A percentile compares a stretch with the other conserved stretches of the same genome.
These are phyloP conservation scores for Mirza zaza DNA, from an alignment of 2,113 vertebrate species.

Conservation along the genomic window DNA sequence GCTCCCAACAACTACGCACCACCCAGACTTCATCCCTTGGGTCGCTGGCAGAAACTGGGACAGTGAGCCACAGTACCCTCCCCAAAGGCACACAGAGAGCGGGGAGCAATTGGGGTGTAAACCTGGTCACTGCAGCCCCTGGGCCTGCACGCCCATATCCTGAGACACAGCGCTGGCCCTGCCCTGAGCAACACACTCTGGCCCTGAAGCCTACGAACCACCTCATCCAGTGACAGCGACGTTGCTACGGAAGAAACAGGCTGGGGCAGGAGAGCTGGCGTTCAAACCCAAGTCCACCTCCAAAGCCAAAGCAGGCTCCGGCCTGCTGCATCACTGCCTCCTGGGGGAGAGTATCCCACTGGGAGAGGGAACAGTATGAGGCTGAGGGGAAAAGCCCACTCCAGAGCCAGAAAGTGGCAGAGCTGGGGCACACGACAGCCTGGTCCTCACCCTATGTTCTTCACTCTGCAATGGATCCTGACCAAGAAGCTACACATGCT, in stretches of 20 bases:
- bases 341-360: accelerated
- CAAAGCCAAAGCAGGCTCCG: too few species aligned
- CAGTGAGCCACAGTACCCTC: not conserved
- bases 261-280: not conserved
- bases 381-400: accelerated
- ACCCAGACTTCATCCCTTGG: accelerated
- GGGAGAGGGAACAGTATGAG: accelerated
- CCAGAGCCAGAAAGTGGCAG: not conserved
- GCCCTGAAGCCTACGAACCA: not conserved
- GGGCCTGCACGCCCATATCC: not conserved
- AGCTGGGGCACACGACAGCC: not conserved
- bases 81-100: not conserved
- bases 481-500: not conserved
- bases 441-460: accelerated
- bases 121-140: accelerated
- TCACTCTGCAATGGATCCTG: not conserved
- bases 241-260: too few species aligned
- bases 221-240: accelerated
- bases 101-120: not conserved
- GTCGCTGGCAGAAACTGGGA: not conserved
- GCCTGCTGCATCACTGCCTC: not conserved
- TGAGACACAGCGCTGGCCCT: not conserved
- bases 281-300: not conserved
- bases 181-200: accelerated
- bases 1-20: not conserved